Percentiles rank a stretch among this genome's conserved stretches.
These are phyloP conservation scores for Mystacornis crossleyi DNA, from an alignment of 2,113 vertebrate genomes.

Conservation along the genomic window DNA sequence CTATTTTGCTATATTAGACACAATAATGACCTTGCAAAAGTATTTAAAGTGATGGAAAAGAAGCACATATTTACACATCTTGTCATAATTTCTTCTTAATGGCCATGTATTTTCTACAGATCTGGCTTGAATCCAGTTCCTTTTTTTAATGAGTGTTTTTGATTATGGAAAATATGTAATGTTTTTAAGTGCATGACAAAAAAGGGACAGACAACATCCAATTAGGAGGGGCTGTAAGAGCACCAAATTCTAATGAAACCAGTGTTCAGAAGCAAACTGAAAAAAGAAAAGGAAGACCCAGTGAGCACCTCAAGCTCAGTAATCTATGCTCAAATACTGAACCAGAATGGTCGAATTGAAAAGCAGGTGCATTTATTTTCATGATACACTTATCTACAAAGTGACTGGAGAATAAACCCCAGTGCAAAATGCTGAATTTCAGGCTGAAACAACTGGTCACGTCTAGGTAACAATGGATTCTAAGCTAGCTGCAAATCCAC, in stretches of 20 bases:
- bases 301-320: background rate
- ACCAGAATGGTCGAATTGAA: background rate
- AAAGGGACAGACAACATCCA: background rate
- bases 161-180: background rate
- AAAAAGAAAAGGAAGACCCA: background rate
- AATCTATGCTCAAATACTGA: background rate
- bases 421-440: background rate
- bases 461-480: background rate
- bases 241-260: background rate
- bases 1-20: background rate
- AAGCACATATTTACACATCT: background rate
- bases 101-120: background rate
- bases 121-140: background rate
- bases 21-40: background rate
- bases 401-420: background rate
- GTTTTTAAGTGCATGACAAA: background rate
- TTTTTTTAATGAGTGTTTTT: background rate
- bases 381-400: background rate
- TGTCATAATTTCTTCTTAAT: background rate
- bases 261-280: background rate
- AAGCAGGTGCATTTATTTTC: background rate
- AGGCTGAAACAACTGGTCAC: background rate
- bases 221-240: rapidly evolving
- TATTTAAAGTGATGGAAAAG: background rate
- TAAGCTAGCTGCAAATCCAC: background rate